Percentiles rank a stretch among this genome's conserved stretches.
Evolutionary conservation across 2,797 vertebrate species (phyloP).

Genomic region (Coreius guichenoti): DNA sequence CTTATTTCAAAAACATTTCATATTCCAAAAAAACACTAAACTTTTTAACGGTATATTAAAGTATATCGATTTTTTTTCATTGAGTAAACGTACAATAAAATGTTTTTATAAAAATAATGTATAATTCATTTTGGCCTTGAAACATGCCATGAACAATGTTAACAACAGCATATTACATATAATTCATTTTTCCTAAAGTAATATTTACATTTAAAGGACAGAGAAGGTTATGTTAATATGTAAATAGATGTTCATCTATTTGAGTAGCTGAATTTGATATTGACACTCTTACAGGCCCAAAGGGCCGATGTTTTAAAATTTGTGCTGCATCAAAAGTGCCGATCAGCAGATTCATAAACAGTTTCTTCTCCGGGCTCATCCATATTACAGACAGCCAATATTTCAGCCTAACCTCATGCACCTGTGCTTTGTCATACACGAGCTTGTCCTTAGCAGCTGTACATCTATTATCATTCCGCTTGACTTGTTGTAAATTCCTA

Average conservation of each 20-base stretch:
- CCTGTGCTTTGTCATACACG: conserved; percentile 21
- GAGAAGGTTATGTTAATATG: neutral
- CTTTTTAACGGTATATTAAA: neutral
- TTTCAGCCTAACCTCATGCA: conserved; percentile 34
- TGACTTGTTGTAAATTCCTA: conserved; percentile 24
- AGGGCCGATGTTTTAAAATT: conserved; percentile 11
- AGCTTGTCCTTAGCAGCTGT: neutral
- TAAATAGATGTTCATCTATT: neutral
- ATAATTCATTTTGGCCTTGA: neutral
- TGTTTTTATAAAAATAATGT: neutral
- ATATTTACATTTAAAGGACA: neutral
- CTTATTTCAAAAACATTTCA: no score
- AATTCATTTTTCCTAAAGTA: neutral
- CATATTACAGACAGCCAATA: conserved; percentile 44
- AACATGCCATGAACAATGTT: neutral
- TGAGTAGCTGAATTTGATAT: neutral
- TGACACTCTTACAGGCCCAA: neutral
- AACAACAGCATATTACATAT: neutral
- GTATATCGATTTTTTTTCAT: neutral
- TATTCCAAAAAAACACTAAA: neutral
- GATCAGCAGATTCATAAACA: conserved; percentile 34
- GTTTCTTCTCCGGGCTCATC: conserved; percentile 4
- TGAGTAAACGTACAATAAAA: neutral
- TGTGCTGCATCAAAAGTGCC: conserved; percentile 23
- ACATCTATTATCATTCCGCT: conserved; percentile 21